A percentile compares a stretch with the other conserved stretches of the same genome.
phyloP scores from a whole-genome alignment of 2,797 vertebrate species.

The Eleutherodactylus coqui region DNA sequence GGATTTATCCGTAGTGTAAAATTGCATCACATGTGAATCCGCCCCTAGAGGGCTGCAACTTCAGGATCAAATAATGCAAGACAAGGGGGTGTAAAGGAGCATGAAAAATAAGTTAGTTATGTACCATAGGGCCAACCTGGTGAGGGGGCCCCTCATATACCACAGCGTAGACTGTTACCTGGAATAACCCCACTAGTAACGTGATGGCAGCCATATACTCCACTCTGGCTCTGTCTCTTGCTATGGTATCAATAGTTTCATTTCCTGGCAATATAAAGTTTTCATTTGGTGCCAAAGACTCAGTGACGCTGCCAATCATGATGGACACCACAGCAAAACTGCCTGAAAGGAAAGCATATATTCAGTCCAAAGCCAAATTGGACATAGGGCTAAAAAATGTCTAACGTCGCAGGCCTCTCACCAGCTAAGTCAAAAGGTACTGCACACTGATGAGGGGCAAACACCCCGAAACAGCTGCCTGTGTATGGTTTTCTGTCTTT shows the following conservation, averaged over 20 bases:
- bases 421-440: too few relatives aligned
- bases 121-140: neutral
- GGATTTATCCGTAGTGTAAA: too few relatives aligned
- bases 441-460: too few relatives aligned
- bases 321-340: slow-evolving; percentile 95
- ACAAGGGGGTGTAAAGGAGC: neutral
- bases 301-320: slow-evolving; percentile 93
- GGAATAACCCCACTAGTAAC: slow-evolving; percentile 88
- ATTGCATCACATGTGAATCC: too few relatives aligned
- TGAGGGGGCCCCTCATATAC: neutral
- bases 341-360: slow-evolving; percentile 73
- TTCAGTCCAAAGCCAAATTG: neutral
- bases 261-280: slow-evolving; percentile 74
- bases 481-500: too few relatives aligned
- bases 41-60: too few relatives aligned
- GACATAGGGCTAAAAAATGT: neutral
- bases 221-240: slow-evolving; percentile 80
- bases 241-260: slow-evolving; percentile 69
- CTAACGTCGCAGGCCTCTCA: too few relatives aligned
- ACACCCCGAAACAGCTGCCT: too few relatives aligned
- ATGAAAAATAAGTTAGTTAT: neutral
- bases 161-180: slow-evolving; percentile 75
- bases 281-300: slow-evolving; percentile 81
- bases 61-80: neutral
- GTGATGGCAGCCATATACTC: slow-evolving; percentile 88